phyloP scores from a whole-genome alignment of 2,888 invertebrate species.

The Stenodera caucasica region DNA sequence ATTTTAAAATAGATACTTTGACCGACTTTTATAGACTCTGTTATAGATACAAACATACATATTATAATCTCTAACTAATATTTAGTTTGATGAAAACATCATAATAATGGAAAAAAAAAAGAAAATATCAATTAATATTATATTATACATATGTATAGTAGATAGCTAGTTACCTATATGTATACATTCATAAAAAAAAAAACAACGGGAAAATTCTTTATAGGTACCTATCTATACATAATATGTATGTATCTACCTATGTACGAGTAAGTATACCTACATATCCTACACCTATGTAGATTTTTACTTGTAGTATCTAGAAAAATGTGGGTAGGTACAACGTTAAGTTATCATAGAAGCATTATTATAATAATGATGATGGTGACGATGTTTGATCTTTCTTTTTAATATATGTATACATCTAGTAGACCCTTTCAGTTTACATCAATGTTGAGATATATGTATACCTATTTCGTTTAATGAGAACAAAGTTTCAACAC shows the following conservation, averaged over 20 bases:
- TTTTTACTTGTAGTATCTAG: neutral
- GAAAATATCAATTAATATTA: too few relatives aligned
- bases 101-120: too few relatives aligned
- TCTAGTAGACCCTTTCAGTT: neutral
- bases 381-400: neutral
- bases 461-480: neutral
- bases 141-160: too few relatives aligned
- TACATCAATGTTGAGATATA: neutral
- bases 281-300: neutral
- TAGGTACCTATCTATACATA: too few relatives aligned
- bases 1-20: constrained; percentile 38
- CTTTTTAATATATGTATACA: neutral
- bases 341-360: neutral
- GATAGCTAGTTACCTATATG: too few relatives aligned
- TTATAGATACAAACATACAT: too few relatives aligned
- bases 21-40: constrained; percentile 35
- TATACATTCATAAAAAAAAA: too few relatives aligned
- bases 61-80: constrained; percentile 28
- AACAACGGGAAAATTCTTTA: too few relatives aligned
- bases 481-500: neutral
- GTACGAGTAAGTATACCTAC: too few relatives aligned
- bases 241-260: too few relatives aligned
- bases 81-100: constrained; percentile 32
- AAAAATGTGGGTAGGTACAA: too few relatives aligned
- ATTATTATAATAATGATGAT: neutral